Base-by-base conservation (phyloP, 2,888 invertebrate species). In the Alcis repandata region DNA sequence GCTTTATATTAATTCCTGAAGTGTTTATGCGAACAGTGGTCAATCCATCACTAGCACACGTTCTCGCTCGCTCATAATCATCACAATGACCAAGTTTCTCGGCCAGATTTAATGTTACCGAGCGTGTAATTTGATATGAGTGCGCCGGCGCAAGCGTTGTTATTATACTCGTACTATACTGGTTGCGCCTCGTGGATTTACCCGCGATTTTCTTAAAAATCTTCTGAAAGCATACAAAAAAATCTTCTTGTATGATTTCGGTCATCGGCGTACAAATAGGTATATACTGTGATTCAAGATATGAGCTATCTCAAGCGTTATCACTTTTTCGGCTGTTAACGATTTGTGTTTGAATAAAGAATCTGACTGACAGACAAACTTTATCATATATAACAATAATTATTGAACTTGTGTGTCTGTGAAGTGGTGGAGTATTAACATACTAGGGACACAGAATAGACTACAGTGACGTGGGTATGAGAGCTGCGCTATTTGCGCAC, bases 401-500 rank as follows among this genome's bases (percentile, higher is more conserved):
- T 38, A 38, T 13, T 38, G 38, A 38, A 38, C 38, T n/a, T 2
- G n/a, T 2, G 13, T 27, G 27, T 27, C 27, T 4, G 6, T 27
- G 6, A 27, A 27, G 27, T 27, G 27, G 27, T 6, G n/a, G n/a
- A n/a, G 27, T 27, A 27, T 27, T 27, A 27, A 27, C 27, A 38
- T 38, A 13, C 10, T 17, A 45, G 1, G 19, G 13, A 6, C 0
- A 45, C 20, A 20, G 11, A 13, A 19, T 20, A 45, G 13, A 1
- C 11, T 11, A 20, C 7, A 45, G 19, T 10, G 13, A 20, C 11
- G 3, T 6, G 15, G 8, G 19, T 6, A 67, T 72, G 72, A 74
- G 71, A 69, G 63, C 63, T 66, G 67, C 67, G 74, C 75, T 78
- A 77, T 74, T 79, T 78, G 75, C 77, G 79, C 78, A 70, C 77